Base-by-base conservation (phyloP, 2,888 invertebrate species). In the Bembecia ichneumoniformis region DNA sequence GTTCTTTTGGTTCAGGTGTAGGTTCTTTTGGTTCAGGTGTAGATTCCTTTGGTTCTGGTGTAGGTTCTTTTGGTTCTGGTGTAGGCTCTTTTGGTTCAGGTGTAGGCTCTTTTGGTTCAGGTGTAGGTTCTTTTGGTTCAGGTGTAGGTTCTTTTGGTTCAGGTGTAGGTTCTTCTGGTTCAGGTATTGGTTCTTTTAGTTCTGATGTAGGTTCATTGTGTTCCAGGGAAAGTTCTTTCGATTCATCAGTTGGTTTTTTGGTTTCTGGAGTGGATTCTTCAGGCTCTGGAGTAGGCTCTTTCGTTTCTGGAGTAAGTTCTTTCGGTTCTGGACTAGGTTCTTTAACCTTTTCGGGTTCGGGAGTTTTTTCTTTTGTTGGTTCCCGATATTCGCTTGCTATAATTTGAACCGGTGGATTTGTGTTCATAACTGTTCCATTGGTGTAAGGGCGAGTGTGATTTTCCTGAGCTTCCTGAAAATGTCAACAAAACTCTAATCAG, bases 371-470 rank as follows among this genome's bases (percentile, higher is more conserved):
- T 53, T 73, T 77, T n/a, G 70, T 55, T 16, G 58, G 46, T 51
- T 81, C 79, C 28, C 63, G 64, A 55, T 81, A 82, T 62, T 84
- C 84, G 55, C 77, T 82, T 50, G 80, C 70, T 51, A 82, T 76
- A 52, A 82, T 86, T 53, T 79, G 82, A 47, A 83, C 80, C 43
- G 83, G 82, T 35, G 82, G 79, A 56, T 71, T 75, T 53, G 77
- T 77, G 51, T 75, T 74, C 40, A 80, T 58, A 17, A 87, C 68
- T 52, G 79, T 81, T 43, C 87, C 87, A 55, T 87, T 87, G 3
- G 84, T 83, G 58, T 82, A 81, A 0, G 84, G 80, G 58, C 81
- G 84, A 70, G 81, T 63, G 49, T 71, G 62, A 49, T 74, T 79
- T 73, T 82, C 86, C 75, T 76, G 80, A 66, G 68, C 68, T 60